phyloP scores from a whole-genome alignment of 2,888 invertebrate genomes.

The Euspilapteryx auroguttella region DNA sequence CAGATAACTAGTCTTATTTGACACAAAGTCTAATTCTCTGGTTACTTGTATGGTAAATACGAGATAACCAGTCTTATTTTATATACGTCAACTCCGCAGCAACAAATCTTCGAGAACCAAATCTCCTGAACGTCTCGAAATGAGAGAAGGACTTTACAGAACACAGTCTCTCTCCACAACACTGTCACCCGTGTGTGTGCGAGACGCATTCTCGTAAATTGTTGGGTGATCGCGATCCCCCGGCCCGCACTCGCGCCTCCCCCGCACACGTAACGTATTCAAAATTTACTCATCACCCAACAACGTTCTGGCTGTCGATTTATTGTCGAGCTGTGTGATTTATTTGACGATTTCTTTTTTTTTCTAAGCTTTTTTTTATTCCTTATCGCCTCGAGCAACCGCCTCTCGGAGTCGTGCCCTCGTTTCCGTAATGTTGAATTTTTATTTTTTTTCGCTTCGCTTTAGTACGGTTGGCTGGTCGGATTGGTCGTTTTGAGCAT shows the following conservation, averaged over 20 bases:
- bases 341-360: slow-evolving; percentile 35
- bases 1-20: no score
- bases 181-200: slow-evolving; percentile 50
- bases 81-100: no score
- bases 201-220: slow-evolving; percentile 28
- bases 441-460: slow-evolving; percentile 47
- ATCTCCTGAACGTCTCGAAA: no score
- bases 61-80: no score
- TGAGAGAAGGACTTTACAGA: no score
- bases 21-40: no score
- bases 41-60: no score
- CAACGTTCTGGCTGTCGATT: slow-evolving; percentile 39
- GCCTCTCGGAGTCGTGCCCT: slow-evolving; percentile 56
- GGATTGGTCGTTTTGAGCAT: no score
- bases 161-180: no score
- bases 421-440: slow-evolving; percentile 54
- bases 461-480: not conserved
- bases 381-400: slow-evolving; percentile 11
- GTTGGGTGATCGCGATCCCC: slow-evolving; percentile 50
- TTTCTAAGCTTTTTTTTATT: slow-evolving; percentile 24
- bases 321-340: slow-evolving; percentile 55
- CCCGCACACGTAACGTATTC: slow-evolving; percentile 7
- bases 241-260: slow-evolving; percentile 34
- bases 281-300: slow-evolving; percentile 41
- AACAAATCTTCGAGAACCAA: no score